These are phyloP conservation scores for Prunella himalayana DNA, from an alignment of 2,113 vertebrate genomes.

Conservation along the genomic window DNA sequence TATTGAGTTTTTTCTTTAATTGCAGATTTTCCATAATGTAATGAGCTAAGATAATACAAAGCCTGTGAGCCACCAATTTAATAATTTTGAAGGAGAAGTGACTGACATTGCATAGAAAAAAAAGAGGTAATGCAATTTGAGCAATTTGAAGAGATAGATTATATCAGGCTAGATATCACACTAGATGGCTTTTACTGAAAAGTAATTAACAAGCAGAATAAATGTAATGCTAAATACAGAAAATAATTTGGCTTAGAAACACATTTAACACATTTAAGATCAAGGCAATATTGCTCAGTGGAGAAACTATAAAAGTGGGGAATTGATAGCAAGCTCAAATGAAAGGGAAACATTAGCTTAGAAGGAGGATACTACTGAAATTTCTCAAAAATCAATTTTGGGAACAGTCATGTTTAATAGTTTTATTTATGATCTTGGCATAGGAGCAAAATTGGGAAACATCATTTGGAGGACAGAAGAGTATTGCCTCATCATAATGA, in stretches of 20 bases:
- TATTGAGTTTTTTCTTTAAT: neutral
- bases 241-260: neutral
- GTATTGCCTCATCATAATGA: neutral
- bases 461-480: neutral
- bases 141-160: neutral
- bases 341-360: neutral
- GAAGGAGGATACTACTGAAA: neutral
- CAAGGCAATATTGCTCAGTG: neutral
- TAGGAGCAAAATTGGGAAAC: neutral
- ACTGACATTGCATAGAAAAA: neutral
- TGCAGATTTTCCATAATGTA: neutral
- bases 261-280: neutral
- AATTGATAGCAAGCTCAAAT: neutral
- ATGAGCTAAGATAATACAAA: neutral
- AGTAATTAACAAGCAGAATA: neutral
- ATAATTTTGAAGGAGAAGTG: neutral
- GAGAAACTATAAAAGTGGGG: neutral
- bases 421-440: conserved; percentile 13
- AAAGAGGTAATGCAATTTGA: neutral
- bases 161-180: neutral
- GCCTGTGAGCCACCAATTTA: accelerated
- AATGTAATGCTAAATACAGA: neutral
- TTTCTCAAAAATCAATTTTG: conserved; percentile 18
- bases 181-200: neutral
- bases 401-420: neutral